Conservation (phyloP, 2,888 invertebrate genomes). For the Tenthredo distinguenda region DNA sequence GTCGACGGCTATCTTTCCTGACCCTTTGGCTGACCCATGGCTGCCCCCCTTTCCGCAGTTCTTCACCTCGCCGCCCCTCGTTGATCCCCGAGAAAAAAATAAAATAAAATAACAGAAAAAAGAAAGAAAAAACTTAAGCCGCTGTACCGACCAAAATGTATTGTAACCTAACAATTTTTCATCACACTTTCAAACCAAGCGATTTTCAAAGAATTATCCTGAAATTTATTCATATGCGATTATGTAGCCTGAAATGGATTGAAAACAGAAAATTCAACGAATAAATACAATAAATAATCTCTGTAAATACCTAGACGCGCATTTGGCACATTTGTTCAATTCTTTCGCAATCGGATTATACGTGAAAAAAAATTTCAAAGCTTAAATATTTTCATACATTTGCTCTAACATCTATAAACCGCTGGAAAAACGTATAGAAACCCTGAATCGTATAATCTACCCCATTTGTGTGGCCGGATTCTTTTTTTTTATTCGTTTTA, state of each 20-base stretch:
- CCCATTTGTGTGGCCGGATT: not conserved
- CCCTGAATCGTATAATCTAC: not conserved
- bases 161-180: slow-evolving; percentile 27
- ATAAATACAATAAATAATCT: not conserved
- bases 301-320: not conserved
- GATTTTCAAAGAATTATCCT: not conserved
- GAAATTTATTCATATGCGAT: not conserved
- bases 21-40: slow-evolving; percentile 37
- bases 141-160: slow-evolving; percentile 20
- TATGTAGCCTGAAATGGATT: not conserved
- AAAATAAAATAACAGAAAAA: not conserved
- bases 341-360: not conserved
- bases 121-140: not conserved
- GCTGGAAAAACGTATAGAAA: not conserved
- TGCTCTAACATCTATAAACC: not conserved
- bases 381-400: not conserved
- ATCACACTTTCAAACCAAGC: slow-evolving; percentile 17
- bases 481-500: not conserved
- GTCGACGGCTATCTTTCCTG: slow-evolving; percentile 41
- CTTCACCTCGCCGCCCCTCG: not conserved
- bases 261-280: not conserved
- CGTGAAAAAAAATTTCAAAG: not conserved
- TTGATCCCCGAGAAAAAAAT: not conserved
- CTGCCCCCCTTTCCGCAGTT: not conserved
- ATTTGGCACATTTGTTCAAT: not conserved